phyloP scores from a whole-genome alignment of 1,140 invertebrate genomes.

The Oryctes rhinoceros region DNA sequence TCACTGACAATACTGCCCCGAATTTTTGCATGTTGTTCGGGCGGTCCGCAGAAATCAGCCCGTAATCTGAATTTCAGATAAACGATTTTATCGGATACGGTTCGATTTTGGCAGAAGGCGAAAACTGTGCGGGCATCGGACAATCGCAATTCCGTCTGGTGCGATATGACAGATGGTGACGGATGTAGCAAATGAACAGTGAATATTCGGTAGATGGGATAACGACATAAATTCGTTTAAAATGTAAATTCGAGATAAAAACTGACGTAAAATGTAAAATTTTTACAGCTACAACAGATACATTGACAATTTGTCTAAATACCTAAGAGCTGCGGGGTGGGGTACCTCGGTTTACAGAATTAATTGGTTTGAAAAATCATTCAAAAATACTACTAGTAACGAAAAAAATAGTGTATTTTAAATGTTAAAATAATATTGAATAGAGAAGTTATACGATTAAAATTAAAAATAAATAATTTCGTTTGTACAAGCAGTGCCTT shows the following conservation, averaged over 20 bases:
- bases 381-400: no score
- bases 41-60: background rate
- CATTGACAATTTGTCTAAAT: no score
- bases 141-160: background rate
- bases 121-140: background rate
- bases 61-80: constrained; percentile 10
- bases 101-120: background rate
- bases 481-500: no score
- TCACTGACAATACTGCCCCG: background rate
- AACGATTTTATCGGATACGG: constrained; percentile 12
- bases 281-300: no score
- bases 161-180: background rate
- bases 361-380: no score
- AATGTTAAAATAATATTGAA: no score
- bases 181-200: background rate
- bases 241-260: background rate
- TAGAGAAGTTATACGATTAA: no score
- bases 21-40: constrained; percentile 3
- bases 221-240: background rate
- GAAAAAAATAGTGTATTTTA: no score
- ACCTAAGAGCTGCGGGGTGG: no score
- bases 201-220: background rate
- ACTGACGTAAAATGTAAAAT: no score
- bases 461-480: no score
- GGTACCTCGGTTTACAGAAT: no score